A percentile compares a stretch with the other conserved stretches of the same genome.
Evolutionary conservation across 2,113 vertebrate species (phyloP).

Genomic region (Pardalotus punctatus): DNA sequence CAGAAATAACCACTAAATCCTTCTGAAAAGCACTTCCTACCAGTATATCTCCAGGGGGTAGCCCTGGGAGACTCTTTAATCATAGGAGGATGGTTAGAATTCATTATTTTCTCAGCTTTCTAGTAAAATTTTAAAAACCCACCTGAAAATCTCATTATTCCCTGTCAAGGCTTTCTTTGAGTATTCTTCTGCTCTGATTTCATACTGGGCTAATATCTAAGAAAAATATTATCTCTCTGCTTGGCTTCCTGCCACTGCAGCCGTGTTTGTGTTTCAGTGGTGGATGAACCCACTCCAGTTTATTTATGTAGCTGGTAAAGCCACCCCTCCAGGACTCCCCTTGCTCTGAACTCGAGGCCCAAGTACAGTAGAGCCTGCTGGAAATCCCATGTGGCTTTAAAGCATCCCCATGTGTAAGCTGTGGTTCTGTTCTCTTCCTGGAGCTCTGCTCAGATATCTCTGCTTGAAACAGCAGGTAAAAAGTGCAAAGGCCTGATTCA

Average conservation of each 20-base stretch:
- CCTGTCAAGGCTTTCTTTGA: conserved; percentile 10
- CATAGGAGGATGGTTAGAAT: neutral
- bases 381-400: neutral
- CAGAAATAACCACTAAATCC: neutral
- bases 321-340: neutral
- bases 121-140: neutral
- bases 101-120: neutral
- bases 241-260: neutral
- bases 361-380: rapidly evolving
- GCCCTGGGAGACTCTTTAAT: neutral
- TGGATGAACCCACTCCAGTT: neutral
- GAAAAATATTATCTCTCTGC: conserved; percentile 32
- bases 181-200: neutral
- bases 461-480: neutral
- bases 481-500: neutral
- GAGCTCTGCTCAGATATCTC: neutral
- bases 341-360: neutral
- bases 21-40: neutral
- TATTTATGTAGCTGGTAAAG: neutral
- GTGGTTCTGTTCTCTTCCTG: neutral
- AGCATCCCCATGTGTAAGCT: neutral
- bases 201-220: neutral
- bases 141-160: conserved; percentile 45
- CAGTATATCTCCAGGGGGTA: rapidly evolving
- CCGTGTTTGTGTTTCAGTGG: neutral